Evolutionary conservation across 2,888 invertebrate species (phyloP).

Genomic region (Ochropleura plecta): DNA sequence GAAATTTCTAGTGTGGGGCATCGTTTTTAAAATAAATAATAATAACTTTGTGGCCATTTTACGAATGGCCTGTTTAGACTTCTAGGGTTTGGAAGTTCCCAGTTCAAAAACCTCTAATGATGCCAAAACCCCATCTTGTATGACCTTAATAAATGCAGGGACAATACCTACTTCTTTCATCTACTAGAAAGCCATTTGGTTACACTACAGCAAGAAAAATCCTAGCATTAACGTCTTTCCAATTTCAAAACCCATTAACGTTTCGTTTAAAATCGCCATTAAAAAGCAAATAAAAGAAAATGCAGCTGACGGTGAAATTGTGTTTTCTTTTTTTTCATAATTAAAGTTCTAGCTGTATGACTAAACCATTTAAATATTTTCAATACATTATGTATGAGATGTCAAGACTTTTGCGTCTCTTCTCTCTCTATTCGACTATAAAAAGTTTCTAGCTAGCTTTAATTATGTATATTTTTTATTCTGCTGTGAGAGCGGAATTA

Average conservation of each 20-base stretch:
- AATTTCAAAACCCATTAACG: constrained; percentile 23
- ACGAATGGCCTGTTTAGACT: no score
- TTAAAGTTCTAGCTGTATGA: constrained; percentile 40
- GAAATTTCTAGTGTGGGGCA: no score
- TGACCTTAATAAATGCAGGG: background rate
- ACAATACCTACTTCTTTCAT: background rate
- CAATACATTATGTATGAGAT: constrained; percentile 59
- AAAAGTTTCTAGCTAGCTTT: constrained; percentile 26
- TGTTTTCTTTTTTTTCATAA: constrained; percentile 43
- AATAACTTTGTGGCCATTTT: no score
- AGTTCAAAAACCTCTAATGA: background rate
- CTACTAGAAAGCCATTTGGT: constrained; percentile 24
- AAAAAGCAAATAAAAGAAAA: constrained; percentile 34
- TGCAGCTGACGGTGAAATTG: constrained; percentile 27
- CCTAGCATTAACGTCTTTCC: constrained; percentile 24
- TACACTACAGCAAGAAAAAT: constrained; percentile 10
- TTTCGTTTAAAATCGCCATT: constrained; percentile 28
- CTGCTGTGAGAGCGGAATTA: background rate
- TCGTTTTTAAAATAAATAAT: no score
- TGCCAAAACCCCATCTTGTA: background rate
- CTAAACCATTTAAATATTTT: constrained; percentile 51
- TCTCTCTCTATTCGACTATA: constrained; percentile 23
- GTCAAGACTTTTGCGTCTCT: constrained; percentile 22
- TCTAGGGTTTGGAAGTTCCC: background rate
- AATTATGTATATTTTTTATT: constrained; percentile 23